These are phyloP conservation scores for Odontomyia ornata DNA, from an alignment of 2,888 invertebrate genomes.

Conservation along the genomic window DNA sequence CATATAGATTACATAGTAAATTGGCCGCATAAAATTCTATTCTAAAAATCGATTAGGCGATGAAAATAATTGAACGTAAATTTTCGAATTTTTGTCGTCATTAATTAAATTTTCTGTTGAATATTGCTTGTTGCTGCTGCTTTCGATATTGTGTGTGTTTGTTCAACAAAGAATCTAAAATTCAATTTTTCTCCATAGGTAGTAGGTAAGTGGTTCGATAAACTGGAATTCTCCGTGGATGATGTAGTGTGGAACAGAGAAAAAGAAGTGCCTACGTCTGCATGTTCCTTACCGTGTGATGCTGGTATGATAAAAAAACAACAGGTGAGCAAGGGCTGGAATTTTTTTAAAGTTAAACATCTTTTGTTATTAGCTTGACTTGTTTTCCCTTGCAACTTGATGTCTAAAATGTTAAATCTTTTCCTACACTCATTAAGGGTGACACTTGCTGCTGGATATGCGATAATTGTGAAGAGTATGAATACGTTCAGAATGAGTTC, in stretches of 20 bases:
- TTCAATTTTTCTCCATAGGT: conserved; percentile 64
- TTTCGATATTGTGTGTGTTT: no score
- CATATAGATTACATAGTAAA: no score
- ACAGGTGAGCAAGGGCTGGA: conserved; percentile 65
- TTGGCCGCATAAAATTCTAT: no score
- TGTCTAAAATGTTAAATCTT: background rate
- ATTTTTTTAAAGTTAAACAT: background rate
- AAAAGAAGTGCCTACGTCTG: conserved; percentile 70
- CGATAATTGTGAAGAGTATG: conserved; percentile 74
- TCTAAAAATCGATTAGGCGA: no score
- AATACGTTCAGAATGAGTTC: conserved; percentile 73
- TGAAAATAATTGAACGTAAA: no score
- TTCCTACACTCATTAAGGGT: conserved; percentile 61
- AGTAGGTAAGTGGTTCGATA: conserved; percentile 71
- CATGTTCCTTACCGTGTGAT: conserved; percentile 75
- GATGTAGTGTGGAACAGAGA: conserved; percentile 68
- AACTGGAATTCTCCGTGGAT: conserved; percentile 63
- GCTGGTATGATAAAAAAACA: conserved; percentile 75
- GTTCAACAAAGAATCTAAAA: no score
- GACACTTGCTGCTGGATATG: conserved; percentile 83
- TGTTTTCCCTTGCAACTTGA: background rate
- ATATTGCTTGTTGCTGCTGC: no score
- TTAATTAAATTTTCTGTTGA: no score
- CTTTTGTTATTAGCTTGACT: background rate
- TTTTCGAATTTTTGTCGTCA: no score